Evolutionary conservation across 2,888 invertebrate genomes (phyloP), one percentile per base, ranked within the genome.

Genomic region (Danaus chrysippus): DNA sequence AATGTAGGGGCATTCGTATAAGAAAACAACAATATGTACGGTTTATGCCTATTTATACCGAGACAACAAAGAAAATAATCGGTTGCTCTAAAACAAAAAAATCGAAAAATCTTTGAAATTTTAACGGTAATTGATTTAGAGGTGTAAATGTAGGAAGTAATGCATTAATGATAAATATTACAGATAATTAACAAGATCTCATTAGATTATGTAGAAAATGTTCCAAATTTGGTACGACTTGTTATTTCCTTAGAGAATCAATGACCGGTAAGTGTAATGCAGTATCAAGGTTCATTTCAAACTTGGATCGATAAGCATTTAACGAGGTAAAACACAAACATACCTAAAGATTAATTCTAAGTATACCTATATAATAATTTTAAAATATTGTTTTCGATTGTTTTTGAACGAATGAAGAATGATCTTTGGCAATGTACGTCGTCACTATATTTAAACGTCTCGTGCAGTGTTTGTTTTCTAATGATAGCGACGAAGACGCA

Each of bases 371-470:
- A 15, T 49, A 17, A 17, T 13, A 10, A 49, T 49, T 9, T 10
- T 10, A 15, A 11, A 49, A 15, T 17, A 17, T 49, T 56, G 11
- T 17, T 6, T 19, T 43, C 52, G 23, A 52, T 53, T 63, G 59
- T 57, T 57, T 13, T 10, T 17, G 55, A 49, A 49, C 41, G 49
- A 54, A 62, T 60, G 46, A 57, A 19, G 43, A 34, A 49, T 57
- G 54, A 13, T 56, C 60, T 34, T 66, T 66, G 66, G 66, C 66
- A 64, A 41, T 55, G 55, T 71, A 59, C 64, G 65, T 68, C 73
- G 79, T 85, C 81, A 84, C 84, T 87, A 87, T 86, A 86, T 86
- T 82, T 75, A 79, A 75, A 63, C 71, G 76, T 82, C 80, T 73
- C 77, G 79, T 84, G 23, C 23, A 34, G 23, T 34, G 23, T 34